Conservation (phyloP, 2,888 invertebrate genomes). For the Drosophila anomelani region DNA sequence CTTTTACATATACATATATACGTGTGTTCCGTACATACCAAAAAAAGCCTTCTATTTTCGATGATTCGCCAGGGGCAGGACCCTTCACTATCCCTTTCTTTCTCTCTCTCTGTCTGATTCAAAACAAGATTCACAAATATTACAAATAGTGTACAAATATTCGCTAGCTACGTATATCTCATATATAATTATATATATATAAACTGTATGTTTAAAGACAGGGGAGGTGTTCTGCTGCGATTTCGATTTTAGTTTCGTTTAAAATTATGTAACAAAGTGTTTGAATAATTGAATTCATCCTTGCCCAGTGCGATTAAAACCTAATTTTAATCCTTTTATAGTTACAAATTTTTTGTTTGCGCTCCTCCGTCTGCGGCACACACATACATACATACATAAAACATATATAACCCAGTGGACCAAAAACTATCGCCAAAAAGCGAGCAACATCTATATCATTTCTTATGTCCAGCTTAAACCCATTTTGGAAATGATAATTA, state of each 20-base stretch:
- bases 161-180: conserved; percentile 65
- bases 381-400: conserved; percentile 19
- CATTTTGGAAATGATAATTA: background rate
- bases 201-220: conserved; percentile 26
- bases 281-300: conserved; percentile 38
- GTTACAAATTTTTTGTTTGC: conserved; percentile 9
- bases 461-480: background rate
- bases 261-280: conserved; percentile 67
- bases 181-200: conserved; percentile 36
- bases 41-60: conserved; percentile 18
- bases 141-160: conserved; percentile 76
- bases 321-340: conserved; percentile 9
- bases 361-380: conserved; percentile 21
- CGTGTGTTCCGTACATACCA: conserved; percentile 22
- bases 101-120: conserved; percentile 11
- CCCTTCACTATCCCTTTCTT: background rate
- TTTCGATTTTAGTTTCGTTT: conserved; percentile 19
- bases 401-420: conserved; percentile 15
- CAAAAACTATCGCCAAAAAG: conserved; percentile 4
- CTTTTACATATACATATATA: conserved; percentile 10
- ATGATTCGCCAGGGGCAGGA: conserved; percentile 19
- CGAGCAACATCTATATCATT: background rate
- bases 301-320: conserved; percentile 18
- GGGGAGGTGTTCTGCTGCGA: conserved; percentile 3
- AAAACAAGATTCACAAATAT: conserved; percentile 46